These are phyloP conservation scores for Hylaeus volcanicus DNA, from an alignment of 1,140 invertebrate genomes.

Conservation along the genomic window DNA sequence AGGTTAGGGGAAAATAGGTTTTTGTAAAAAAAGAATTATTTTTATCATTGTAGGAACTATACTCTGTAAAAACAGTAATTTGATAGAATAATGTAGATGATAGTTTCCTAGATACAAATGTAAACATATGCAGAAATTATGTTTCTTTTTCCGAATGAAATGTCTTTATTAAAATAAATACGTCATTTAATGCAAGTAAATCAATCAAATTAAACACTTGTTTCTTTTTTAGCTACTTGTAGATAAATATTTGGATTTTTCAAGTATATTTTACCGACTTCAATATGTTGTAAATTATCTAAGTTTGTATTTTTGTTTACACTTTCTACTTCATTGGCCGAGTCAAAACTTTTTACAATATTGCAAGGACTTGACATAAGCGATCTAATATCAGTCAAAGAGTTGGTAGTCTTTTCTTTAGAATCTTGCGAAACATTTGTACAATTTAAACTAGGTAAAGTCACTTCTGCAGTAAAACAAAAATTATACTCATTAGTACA, in stretches of 20 bases:
- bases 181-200: slow-evolving; percentile 1
- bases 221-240: slow-evolving; percentile 73
- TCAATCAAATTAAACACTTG: slow-evolving; percentile 70
- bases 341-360: slow-evolving; percentile 48
- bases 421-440: slow-evolving; percentile 30
- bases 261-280: slow-evolving; percentile 54
- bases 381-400: slow-evolving; percentile 66
- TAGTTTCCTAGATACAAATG: slow-evolving; percentile 2
- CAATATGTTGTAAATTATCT: slow-evolving; percentile 40
- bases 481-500: slow-evolving; percentile 45
- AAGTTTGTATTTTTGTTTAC: slow-evolving; percentile 60
- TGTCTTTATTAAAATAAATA: slow-evolving; percentile 33
- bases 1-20: not conserved
- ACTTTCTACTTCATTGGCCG: slow-evolving; percentile 53
- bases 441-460: slow-evolving; percentile 53
- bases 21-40: slow-evolving; percentile 11
- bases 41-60: slow-evolving; percentile 32
- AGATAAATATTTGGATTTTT: slow-evolving; percentile 50
- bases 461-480: slow-evolving; percentile 39
- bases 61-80: slow-evolving; percentile 1
- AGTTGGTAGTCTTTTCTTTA: slow-evolving; percentile 61
- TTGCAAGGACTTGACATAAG: slow-evolving; percentile 53
- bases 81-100: not conserved
- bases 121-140: slow-evolving; percentile 13
- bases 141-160: slow-evolving; percentile 2